A percentile compares a stretch with the other conserved stretches of the same genome.
These are phyloP conservation scores for Amphimallon solstitiale DNA, from an alignment of 2,888 invertebrate genomes.

Conservation along the genomic window DNA sequence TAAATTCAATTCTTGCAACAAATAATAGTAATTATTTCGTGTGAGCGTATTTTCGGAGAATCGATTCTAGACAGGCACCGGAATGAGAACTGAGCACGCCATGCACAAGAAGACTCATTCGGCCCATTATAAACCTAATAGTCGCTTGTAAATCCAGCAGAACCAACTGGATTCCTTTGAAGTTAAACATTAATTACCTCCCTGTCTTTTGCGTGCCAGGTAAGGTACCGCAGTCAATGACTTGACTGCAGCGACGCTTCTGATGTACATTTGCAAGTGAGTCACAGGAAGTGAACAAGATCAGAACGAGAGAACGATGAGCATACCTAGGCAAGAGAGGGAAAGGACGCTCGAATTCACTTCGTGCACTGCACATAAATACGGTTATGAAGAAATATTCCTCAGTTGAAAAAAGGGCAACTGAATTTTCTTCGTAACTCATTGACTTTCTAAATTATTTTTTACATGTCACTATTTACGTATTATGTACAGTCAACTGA, in stretches of 20 bases:
- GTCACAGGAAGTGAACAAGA: slow-evolving; percentile 26
- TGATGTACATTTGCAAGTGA: slow-evolving; percentile 34
- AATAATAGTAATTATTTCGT: no score
- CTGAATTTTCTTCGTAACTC: no score
- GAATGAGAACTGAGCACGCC: not conserved
- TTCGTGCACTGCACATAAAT: no score
- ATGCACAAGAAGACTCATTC: not conserved
- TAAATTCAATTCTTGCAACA: no score
- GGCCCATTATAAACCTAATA: slow-evolving; percentile 5
- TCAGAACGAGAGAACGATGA: not conserved
- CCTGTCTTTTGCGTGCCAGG: slow-evolving; percentile 34
- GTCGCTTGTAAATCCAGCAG: slow-evolving; percentile 7
- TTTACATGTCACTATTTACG: no score
- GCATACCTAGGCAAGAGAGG: not conserved
- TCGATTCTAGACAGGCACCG: not conserved
- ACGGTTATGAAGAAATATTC: no score
- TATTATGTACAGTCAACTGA: no score
- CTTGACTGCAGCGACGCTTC: not conserved
- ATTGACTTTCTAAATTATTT: no score
- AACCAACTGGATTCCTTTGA: slow-evolving; percentile 21
- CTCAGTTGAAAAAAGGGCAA: no score
- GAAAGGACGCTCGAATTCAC: not conserved
- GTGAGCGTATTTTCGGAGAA: not conserved
- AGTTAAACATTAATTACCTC: slow-evolving; percentile 37
- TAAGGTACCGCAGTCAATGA: slow-evolving; percentile 39